Conservation (phyloP, 1,140 invertebrate genomes). For the Camponotus pennsylvanicus region DNA sequence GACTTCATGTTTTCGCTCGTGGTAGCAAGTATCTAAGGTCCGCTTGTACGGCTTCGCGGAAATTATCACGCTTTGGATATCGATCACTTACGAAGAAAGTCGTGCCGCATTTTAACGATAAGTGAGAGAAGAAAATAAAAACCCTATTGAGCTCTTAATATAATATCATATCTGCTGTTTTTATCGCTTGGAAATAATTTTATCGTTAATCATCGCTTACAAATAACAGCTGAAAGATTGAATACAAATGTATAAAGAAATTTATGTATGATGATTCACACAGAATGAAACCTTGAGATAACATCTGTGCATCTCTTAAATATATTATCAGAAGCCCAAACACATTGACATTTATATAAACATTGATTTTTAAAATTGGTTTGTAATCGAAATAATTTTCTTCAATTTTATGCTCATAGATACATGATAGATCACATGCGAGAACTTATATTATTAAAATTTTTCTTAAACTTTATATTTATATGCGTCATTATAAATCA, state of each 20-base stretch:
- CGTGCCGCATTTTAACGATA: neutral
- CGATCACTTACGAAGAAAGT: slow-evolving; percentile 17
- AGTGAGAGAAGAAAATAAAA: neutral
- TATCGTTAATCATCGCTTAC: neutral
- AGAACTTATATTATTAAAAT: neutral
- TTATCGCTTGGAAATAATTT: neutral
- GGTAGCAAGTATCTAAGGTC: slow-evolving; percentile 9
- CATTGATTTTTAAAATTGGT: neutral
- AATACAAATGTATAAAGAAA: neutral
- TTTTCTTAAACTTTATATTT: neutral
- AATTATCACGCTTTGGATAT: slow-evolving; percentile 28
- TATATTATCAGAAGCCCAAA: neutral
- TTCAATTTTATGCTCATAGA: neutral
- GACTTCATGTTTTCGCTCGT: slow-evolving; percentile 32
- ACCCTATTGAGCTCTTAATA: neutral
- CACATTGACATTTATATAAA: neutral
- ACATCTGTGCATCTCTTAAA: neutral
- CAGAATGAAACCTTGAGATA: neutral
- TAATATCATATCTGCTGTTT: neutral
- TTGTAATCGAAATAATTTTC: neutral
- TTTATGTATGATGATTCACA: neutral
- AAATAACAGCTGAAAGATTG: neutral
- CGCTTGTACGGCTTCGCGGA: slow-evolving; percentile 29
- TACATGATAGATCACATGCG: neutral
- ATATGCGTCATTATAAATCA: neutral